phyloP scores from a whole-genome alignment of 2,113 vertebrate species.

The Brachionichthys hirsutus region DNA sequence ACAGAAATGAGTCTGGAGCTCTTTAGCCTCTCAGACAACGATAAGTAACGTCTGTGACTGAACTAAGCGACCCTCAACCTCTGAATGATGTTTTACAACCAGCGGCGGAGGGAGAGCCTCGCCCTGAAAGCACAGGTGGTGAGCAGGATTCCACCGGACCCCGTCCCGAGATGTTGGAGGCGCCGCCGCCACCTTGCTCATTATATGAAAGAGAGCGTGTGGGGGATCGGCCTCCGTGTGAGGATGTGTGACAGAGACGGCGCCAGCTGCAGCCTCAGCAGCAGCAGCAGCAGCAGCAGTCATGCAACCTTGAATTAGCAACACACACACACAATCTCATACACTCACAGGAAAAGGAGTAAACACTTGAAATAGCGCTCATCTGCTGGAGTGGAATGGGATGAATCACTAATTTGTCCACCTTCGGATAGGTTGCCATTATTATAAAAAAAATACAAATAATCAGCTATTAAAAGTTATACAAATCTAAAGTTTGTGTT shows the following conservation, averaged over 20 bases:
- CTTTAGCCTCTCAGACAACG: not conserved
- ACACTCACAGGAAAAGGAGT: not conserved
- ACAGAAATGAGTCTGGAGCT: too few species aligned
- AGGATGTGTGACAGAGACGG: conserved; percentile 11
- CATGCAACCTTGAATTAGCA: not conserved
- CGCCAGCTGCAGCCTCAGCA: conserved; percentile 8
- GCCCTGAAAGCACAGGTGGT: conserved; percentile 43
- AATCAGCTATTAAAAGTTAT: too few species aligned
- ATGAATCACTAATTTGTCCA: too few species aligned
- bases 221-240: not conserved
- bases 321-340: conserved; percentile 5
- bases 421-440: too few species aligned
- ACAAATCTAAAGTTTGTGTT: too few species aligned
- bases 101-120: not conserved
- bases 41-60: conserved; percentile 17
- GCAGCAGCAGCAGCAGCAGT: conserved; percentile 1
- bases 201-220: conserved; percentile 2
- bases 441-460: too few species aligned
- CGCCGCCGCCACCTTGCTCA: conserved; percentile 16
- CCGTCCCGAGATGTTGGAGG: conserved; percentile 13
- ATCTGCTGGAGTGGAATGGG: too few species aligned
- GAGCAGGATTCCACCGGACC: conserved; percentile 1
- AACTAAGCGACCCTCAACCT: conserved; percentile 28
- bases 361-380: not conserved
- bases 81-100: conserved; percentile 34